Percentiles rank a stretch among this genome's conserved stretches.
Evolutionary conservation across 1,140 invertebrate species (phyloP).

Genomic region (Anthonomus grandis): DNA sequence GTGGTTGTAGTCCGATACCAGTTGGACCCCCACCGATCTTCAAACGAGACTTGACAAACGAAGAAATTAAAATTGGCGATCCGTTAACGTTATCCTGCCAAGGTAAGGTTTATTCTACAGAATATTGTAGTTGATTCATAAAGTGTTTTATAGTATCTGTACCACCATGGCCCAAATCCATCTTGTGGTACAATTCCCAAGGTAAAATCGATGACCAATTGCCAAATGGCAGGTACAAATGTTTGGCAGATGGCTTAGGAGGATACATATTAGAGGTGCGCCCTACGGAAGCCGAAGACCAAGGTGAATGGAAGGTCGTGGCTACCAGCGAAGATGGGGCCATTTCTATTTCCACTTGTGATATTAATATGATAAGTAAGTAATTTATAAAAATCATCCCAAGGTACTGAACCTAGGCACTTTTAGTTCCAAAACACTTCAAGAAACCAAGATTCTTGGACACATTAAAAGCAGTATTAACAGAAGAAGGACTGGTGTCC

Average conservation of each 20-base stretch:
- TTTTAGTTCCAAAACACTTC: slow-evolving; percentile 83
- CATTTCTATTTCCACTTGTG: slow-evolving; percentile 67
- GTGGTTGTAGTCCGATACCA: slow-evolving; percentile 34
- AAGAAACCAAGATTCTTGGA: slow-evolving; percentile 86
- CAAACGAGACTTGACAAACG: slow-evolving; percentile 65
- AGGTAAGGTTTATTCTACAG: slow-evolving; percentile 52
- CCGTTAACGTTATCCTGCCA: slow-evolving; percentile 67
- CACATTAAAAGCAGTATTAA: slow-evolving; percentile 79
- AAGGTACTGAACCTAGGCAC: background rate
- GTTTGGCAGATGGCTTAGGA: slow-evolving; percentile 76
- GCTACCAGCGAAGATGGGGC: slow-evolving; percentile 69
- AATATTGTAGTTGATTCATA: background rate
- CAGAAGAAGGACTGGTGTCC: slow-evolving; percentile 85
- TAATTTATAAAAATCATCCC: slow-evolving; percentile 5
- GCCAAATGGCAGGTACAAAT: slow-evolving; percentile 58
- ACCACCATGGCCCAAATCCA: slow-evolving; percentile 74
- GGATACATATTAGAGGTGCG: slow-evolving; percentile 72
- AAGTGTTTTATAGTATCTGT: slow-evolving; percentile 59
- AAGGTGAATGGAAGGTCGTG: slow-evolving; percentile 86
- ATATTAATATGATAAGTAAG: slow-evolving; percentile 70
- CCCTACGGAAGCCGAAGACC: slow-evolving; percentile 71
- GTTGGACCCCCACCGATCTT: slow-evolving; percentile 71
- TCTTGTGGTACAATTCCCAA: slow-evolving; percentile 81
- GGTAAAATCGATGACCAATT: slow-evolving; percentile 65
- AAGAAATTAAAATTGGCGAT: slow-evolving; percentile 73